phyloP scores from a whole-genome alignment of 2,797 vertebrate species.

The Gymnopithys bicolor region DNA sequence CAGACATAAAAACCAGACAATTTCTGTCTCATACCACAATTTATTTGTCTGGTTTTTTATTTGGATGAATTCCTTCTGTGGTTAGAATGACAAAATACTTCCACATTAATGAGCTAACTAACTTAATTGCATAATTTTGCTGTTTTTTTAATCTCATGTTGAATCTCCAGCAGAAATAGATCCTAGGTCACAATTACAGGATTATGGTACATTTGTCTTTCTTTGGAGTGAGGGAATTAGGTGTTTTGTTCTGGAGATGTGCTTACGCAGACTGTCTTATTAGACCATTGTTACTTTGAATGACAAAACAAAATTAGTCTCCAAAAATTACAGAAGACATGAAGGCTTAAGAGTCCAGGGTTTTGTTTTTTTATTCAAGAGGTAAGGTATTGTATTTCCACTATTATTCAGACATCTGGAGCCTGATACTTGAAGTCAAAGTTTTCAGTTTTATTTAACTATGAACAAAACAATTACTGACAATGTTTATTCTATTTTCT shows the following conservation, averaged over 20 bases:
- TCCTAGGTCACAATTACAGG: neutral
- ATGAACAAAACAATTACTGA: neutral
- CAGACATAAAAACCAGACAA: neutral
- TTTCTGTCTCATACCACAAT: constrained; percentile 9
- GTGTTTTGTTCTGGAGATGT: neutral
- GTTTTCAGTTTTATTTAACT: neutral
- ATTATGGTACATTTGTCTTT: neutral
- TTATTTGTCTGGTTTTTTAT: constrained; percentile 12
- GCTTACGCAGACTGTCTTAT: neutral
- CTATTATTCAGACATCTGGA: neutral
- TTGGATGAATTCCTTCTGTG: neutral
- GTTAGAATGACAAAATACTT: constrained; percentile 44
- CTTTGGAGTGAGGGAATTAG: neutral
- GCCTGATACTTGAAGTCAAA: neutral
- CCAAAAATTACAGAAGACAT: neutral
- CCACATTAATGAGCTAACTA: constrained; percentile 26
- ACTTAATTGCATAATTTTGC: neutral
- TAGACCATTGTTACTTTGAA: neutral
- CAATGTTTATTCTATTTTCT: neutral
- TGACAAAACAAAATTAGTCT: neutral
- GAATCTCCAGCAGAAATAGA: neutral
- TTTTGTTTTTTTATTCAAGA: neutral
- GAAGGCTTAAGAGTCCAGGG: neutral
- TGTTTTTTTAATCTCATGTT: neutral
- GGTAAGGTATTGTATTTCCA: neutral